Base-by-base conservation (phyloP, 2,888 invertebrate genomes). In the Cataglyphis rosenhaueri region DNA sequence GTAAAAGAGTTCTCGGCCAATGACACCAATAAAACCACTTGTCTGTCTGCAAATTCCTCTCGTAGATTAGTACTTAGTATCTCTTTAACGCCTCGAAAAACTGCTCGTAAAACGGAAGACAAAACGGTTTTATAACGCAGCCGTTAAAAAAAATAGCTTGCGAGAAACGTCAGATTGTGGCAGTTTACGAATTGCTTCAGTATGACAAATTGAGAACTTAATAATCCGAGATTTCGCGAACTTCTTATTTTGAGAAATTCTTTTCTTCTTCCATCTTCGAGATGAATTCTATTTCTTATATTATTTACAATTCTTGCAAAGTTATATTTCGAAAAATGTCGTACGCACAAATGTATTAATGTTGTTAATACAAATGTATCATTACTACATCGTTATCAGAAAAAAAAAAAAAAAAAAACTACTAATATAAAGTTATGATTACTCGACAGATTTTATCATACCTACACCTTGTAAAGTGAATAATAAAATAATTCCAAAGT, bases 121-220 rank as follows among this genome's bases (percentile, higher is more conserved):
- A 84, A 65, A 86, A 81, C 81, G 29, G 83, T 57, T 83, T 82
- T 78, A 83, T 88, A 89, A 90, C 82, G 76, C 71, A 38, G 74
- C 81, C 85, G 86, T 89, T 89, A 87, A 82, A 87, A 21, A 87
- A 89, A 91, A 89, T 90, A 84, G 85, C 66, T 81, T 86, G 73
- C 81, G 86, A 88, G 81, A 86, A 86, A 89, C 73, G 71, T 82
- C 32, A 66, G 29, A 70, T 59, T 29, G 29, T 55, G 74, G 74
- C 71, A 84, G 81, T 91, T 91, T 91, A 90, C 81, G 85, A 85
- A 81, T 86, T 68, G 83, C 82, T 85, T 85, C 84, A 87, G 86
- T 87, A 90, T 85, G 86, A 87, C 86, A 85, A 89, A 87, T 88
- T 84, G 74, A 52, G 61, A 59, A 86, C 85, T 89, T 88, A 86